A percentile compares a stretch with the other conserved stretches of the same genome.
Conservation (phyloP, 1,140 invertebrate genomes). For the Chelonus insularis region DNA sequence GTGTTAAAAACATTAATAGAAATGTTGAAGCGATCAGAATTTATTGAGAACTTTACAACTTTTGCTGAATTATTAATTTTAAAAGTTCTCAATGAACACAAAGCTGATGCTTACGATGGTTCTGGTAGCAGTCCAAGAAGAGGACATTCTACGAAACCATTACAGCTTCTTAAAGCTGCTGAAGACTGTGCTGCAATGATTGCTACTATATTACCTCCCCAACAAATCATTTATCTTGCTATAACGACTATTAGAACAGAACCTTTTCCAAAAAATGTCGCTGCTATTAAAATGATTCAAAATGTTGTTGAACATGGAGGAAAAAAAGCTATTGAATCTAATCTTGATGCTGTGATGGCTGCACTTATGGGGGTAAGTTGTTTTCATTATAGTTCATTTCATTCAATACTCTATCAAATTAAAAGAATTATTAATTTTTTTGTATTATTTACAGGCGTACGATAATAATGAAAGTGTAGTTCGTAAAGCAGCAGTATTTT, state of each 20-base stretch:
- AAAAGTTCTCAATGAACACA: conserved; percentile 84
- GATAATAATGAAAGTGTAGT: conserved; percentile 86
- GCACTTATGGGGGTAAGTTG: conserved; percentile 75
- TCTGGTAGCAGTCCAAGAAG: conserved; percentile 38
- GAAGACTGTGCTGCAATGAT: conserved; percentile 74
- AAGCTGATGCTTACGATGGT: conserved; percentile 49
- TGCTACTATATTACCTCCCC: conserved; percentile 71
- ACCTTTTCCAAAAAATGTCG: conserved; percentile 83
- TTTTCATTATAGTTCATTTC: neutral
- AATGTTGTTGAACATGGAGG: conserved; percentile 78
- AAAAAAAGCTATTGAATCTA: conserved; percentile 70
- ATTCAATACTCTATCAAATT: neutral
- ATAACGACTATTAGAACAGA: conserved; percentile 84
- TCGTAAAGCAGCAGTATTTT: conserved; percentile 92
- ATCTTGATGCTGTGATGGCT: conserved; percentile 82
- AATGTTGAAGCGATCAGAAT: conserved; percentile 75
- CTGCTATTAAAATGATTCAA: conserved; percentile 90
- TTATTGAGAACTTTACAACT: conserved; percentile 76
- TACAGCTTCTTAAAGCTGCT: conserved; percentile 62
- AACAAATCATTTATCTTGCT: conserved; percentile 69
- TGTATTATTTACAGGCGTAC: conserved; percentile 68
- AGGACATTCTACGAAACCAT: conserved; percentile 25
- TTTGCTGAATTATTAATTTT: conserved; percentile 88
- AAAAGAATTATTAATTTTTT: neutral
- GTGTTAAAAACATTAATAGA: conserved; percentile 79